Conservation (phyloP, 2,113 vertebrate genomes). For the Cyanocitta stelleri region DNA sequence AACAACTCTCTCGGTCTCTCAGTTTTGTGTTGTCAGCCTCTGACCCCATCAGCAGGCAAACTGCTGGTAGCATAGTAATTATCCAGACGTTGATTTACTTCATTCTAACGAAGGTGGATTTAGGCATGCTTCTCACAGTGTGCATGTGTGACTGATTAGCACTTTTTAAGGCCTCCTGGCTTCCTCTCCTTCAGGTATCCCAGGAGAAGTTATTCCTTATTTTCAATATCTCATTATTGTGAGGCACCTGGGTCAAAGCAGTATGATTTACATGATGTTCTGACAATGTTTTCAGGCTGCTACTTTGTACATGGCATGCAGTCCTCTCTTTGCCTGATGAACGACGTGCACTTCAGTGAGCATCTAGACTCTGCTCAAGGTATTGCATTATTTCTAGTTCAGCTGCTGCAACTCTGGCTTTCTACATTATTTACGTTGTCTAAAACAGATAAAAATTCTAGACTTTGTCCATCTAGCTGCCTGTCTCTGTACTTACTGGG, state of each 20-base stretch:
- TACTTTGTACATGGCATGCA: background rate
- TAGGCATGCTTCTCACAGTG: background rate
- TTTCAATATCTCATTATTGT: background rate
- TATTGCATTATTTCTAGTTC: background rate
- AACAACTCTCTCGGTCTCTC: background rate
- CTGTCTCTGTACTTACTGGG: background rate
- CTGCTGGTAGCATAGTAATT: background rate
- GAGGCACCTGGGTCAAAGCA: background rate
- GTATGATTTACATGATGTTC: background rate
- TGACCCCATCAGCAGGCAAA: background rate
- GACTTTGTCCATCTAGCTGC: background rate
- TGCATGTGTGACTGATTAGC: background rate
- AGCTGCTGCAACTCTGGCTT: background rate
- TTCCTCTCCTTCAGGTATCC: background rate
- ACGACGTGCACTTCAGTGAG: accelerated
- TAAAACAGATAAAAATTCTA: background rate
- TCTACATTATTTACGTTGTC: background rate
- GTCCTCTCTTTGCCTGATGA: background rate
- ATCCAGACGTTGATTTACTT: background rate
- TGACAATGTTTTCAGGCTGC: background rate
- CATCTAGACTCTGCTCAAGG: background rate
- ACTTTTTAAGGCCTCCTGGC: background rate
- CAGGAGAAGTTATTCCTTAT: background rate
- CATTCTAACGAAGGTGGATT: background rate
- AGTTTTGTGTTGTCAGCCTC: background rate